phyloP scores from a whole-genome alignment of 1,140 invertebrate genomes.

The Phthorimaea operculella region DNA sequence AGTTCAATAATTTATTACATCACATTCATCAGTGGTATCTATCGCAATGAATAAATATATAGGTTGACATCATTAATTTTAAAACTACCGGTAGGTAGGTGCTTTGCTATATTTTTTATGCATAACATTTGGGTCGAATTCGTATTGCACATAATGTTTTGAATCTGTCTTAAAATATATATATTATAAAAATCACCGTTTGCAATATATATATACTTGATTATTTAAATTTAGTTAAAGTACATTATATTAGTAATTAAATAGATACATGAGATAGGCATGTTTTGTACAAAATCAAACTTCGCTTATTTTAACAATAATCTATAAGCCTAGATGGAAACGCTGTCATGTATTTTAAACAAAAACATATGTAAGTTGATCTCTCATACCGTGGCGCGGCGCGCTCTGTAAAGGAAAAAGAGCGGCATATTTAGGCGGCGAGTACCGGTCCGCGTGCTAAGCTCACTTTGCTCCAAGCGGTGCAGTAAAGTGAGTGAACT shows the following conservation, averaged over 20 bases:
- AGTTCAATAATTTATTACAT: not conserved
- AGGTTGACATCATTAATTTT: not conserved
- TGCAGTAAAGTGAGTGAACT: no score
- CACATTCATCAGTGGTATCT: not conserved
- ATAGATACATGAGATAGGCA: not conserved
- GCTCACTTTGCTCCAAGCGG: no score
- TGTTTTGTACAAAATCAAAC: slow-evolving; percentile 26
- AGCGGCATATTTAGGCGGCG: not conserved
- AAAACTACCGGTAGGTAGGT: not conserved
- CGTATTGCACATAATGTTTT: not conserved
- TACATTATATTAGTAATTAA: not conserved
- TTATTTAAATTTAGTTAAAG: not conserved
- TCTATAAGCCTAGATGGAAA: not conserved
- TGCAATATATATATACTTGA: not conserved
- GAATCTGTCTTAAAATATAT: not conserved
- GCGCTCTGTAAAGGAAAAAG: no score
- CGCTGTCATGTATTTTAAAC: not conserved
- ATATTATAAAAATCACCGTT: not conserved
- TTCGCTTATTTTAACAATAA: slow-evolving; percentile 19
- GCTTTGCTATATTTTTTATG: not conserved
- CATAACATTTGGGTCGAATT: not conserved
- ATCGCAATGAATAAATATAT: not conserved
- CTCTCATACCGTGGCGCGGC: no score
- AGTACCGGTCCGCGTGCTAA: no score
- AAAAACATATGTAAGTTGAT: not conserved